Base-by-base conservation (phyloP, 1,140 invertebrate species). In the Trachymyrmex septentrionalis region DNA sequence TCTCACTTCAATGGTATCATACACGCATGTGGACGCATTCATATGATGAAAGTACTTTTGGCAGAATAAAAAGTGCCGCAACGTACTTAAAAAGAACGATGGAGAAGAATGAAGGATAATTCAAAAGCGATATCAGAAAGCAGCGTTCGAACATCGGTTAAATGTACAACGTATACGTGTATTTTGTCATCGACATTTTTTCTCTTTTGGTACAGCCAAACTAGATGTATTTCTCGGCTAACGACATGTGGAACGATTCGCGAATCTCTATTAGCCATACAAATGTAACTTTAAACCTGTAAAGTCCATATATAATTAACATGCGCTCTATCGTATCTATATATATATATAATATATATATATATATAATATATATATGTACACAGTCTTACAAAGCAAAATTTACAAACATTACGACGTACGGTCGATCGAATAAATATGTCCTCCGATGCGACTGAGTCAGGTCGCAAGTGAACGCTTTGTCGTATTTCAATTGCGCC, bases 351-450 rank as follows among this genome's bases (percentile, higher is more conserved):
- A 88, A 92, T 34, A 6, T 34, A 34, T 34, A 92, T 93, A 34
- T 91, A 88, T 91, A 53, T 87, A 87, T 92, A 92, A 86, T 93
- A 87, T 92, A 93, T 94, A 93, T 92, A 93, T 95, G 89, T 94
- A 95, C 94, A 95, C 94, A 94, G 93, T 95, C 93, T 95, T 95
- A 94, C 93, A 92, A 95, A 94, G 93, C 93, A 95, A 95, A 94
- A 95, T 95, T 95, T 95, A 95, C 93, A 95, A 95, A 94, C 93
- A 93, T 94, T 92, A 94, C 92, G 92, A 94, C 92, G 90, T 91
- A 92, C 81, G 88, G 91, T 93, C 93, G 93, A 94, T 94, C 91
- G 93, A 95, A 93, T 94, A 94, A 91, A 91, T 91, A 91, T 87
- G n/a, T 86, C 38, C 64, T 80, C 71, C 63, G 50, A 38, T 44